These are phyloP conservation scores for Pristionchus maxplancki DNA, from an alignment of 2,888 invertebrate species.

Conservation along the genomic window DNA sequence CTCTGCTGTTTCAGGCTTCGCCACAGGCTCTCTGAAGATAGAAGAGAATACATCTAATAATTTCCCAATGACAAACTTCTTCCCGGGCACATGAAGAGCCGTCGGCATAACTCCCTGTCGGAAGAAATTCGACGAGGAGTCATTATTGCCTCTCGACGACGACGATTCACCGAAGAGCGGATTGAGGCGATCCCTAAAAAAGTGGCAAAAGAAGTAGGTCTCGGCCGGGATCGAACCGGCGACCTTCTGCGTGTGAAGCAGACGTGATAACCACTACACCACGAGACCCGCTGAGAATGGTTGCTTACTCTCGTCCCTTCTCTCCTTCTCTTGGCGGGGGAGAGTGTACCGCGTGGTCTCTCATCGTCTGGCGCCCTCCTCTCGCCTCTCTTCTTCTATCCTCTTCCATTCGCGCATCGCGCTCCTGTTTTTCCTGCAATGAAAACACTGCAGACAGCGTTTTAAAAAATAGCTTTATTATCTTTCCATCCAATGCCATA, in stretches of 20 bases:
- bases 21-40: neutral
- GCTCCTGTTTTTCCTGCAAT: neutral
- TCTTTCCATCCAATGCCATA: too few relatives aligned
- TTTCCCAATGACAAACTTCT: neutral
- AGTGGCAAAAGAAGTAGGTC: constrained; percentile 17
- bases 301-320: constrained; percentile 10
- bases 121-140: neutral
- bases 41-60: too few relatives aligned
- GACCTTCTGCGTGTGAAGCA: constrained; percentile 64
- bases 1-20: neutral
- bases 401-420: neutral
- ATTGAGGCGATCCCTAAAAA: constrained; percentile 27
- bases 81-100: neutral
- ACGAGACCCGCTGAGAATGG: constrained; percentile 46
- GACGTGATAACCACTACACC: constrained; percentile 63
- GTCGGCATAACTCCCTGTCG: neutral
- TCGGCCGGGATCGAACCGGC: constrained; percentile 60
- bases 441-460: neutral
- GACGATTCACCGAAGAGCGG: neutral
- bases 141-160: neutral
- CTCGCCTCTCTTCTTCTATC: neutral
- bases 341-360: neutral
- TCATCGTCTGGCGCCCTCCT: neutral
- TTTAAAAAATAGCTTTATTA: neutral
- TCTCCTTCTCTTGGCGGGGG: neutral